Conservation (phyloP, 2,888 invertebrate species). For the Caenorhabditis macrosperma region DNA sequence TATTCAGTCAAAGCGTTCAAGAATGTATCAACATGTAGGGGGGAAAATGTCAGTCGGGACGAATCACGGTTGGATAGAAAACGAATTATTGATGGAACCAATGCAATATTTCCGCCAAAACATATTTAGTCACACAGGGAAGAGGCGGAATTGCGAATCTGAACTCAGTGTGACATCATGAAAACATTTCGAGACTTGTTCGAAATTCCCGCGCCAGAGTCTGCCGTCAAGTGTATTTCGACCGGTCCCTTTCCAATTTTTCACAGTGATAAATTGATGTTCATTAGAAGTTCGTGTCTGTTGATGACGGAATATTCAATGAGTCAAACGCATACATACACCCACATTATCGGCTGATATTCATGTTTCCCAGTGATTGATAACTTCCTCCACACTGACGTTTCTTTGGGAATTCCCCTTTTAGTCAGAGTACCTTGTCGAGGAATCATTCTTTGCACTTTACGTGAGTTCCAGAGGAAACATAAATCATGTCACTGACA, state of each 20-base stretch:
- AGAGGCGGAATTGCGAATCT: conserved; percentile 2
- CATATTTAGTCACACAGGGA: conserved; percentile 20
- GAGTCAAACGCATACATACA: background rate
- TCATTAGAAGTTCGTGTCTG: conserved; percentile 46
- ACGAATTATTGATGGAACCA: conserved; percentile 27
- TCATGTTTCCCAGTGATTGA: conserved; percentile 27
- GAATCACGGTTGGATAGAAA: conserved; percentile 12
- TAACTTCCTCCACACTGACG: conserved; percentile 12
- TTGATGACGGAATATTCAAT: conserved; percentile 10
- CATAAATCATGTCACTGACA: too few species aligned
- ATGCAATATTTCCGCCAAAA: conserved; percentile 8
- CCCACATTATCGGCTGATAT: conserved; percentile 19
- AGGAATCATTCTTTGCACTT: too few species aligned
- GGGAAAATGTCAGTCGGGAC: background rate
- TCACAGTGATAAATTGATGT: conserved; percentile 24
- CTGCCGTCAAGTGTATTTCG: background rate
- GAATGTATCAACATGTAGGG: conserved; percentile 21
- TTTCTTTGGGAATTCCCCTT: background rate
- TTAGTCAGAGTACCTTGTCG: too few species aligned
- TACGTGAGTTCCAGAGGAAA: too few species aligned
- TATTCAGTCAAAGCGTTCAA: conserved; percentile 18
- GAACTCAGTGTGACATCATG: conserved; percentile 7
- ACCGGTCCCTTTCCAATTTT: background rate
- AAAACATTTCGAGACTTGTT: background rate
- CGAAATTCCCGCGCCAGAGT: background rate